Evolutionary conservation across 2,888 invertebrate genomes (phyloP).

Genomic region (Troglohyphantes excavatus): DNA sequence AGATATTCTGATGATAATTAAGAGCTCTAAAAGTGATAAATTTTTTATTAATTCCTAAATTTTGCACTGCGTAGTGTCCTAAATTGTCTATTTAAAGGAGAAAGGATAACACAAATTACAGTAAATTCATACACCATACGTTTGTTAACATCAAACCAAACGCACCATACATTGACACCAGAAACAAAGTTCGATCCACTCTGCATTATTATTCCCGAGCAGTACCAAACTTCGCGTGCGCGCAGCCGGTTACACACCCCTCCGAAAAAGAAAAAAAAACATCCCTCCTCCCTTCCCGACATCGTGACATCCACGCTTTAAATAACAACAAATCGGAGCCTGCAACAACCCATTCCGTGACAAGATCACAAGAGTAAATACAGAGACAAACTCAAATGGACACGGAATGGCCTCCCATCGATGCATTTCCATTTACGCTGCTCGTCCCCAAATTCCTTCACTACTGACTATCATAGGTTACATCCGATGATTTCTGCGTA

Average conservation of each 20-base stretch:
- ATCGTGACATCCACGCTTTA: not conserved
- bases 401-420: not conserved
- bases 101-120: too few species aligned
- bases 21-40: too few species aligned
- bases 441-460: not conserved
- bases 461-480: not conserved
- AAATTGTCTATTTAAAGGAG: too few species aligned
- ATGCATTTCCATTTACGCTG: not conserved
- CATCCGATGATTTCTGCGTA: not conserved
- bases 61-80: too few species aligned
- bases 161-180: too few species aligned
- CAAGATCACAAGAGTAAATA: conserved; percentile 1
- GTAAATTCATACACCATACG: not conserved
- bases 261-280: not conserved
- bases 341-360: not conserved
- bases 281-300: not conserved
- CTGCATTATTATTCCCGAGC: not conserved
- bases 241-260: not conserved
- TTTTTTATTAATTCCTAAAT: too few species aligned
- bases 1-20: too few species aligned
- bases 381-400: not conserved
- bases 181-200: not conserved
- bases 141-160: not conserved
- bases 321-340: not conserved
- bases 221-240: not conserved